Base-by-base conservation (phyloP, 2,888 invertebrate genomes). In the Phania funesta region DNA sequence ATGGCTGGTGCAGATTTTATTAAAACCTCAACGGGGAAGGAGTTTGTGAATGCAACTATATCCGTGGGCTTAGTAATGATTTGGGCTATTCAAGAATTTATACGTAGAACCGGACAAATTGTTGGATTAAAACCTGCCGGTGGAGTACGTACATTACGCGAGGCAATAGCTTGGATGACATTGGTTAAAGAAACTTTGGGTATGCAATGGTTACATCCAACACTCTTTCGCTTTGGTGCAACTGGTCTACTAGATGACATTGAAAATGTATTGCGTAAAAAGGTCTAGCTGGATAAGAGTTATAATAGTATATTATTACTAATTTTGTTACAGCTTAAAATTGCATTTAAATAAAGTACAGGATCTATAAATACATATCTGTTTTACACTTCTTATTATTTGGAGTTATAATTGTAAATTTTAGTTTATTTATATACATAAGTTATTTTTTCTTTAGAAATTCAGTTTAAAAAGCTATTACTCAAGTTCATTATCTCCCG, bases 91-190 rank as follows among this genome's bases (percentile, higher is more conserved):
- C 92, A 94, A 81, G 95, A 95, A 84, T 97, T 94, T 88, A 92
- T 95, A 86, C 91, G 93, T 7, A 91, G 92, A 87, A 96, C 96
- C 35, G 95, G 95, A 16, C 92, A 92, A 85, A 95, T 94, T 92
- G 95, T 99, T 83, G 99, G 99, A 2, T 93, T 99, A 76, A 99
- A 99, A 91, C 98, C 99, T 20, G 99, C 99, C 20, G 99, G 99
- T 16, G 99, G 99, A 8, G 96, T 99, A 54, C 93, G 95, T 84
- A 96, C 96, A 0, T 93, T 95, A 0, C 93, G 93, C 56, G 98
- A 99, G 89, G 96, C 97, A 0, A 92, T 98, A 32, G 92, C 94
- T 79, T 99, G 98, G 98, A 92, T 98, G 86, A 93, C 95, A 4
- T 91, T 99, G 78, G 93, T 99, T 8, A 94, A 96, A 88, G 94